Conservation (phyloP, 2,797 vertebrate genomes). For the Silurus aristotelis region DNA sequence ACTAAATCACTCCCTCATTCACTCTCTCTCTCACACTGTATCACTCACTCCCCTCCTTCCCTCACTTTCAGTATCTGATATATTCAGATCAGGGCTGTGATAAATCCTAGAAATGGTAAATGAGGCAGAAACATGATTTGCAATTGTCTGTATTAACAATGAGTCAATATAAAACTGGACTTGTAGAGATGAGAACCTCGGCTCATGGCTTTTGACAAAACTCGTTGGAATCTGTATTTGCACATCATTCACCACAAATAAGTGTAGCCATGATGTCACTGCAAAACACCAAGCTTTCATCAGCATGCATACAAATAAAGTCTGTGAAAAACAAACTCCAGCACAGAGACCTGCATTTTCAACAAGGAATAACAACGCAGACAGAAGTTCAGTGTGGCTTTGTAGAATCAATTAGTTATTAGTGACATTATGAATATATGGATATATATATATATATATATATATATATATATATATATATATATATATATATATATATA, state of each 20-base stretch:
- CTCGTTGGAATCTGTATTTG: background rate
- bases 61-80: background rate
- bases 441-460: background rate
- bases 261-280: background rate
- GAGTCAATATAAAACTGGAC: background rate
- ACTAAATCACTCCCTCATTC: too few relatives aligned
- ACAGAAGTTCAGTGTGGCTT: slow-evolving; percentile 25
- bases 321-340: slow-evolving; percentile 35
- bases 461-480: background rate
- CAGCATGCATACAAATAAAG: slow-evolving; percentile 30
- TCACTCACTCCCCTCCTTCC: too few relatives aligned
- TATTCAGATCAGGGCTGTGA: background rate
- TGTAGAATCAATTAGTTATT: background rate
- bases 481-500: background rate
- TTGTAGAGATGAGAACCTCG: background rate
- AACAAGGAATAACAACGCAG: background rate
- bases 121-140: background rate
- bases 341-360: slow-evolving; percentile 57
- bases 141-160: background rate
- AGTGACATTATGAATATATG: background rate
- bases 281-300: background rate
- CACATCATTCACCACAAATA: background rate
- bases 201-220: too few relatives aligned
- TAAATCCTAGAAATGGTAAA: background rate
- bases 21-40: too few relatives aligned